A percentile compares a stretch with the other conserved stretches of the same genome.
Conservation (phyloP, 2,888 invertebrate genomes). For the Macaria notata region DNA sequence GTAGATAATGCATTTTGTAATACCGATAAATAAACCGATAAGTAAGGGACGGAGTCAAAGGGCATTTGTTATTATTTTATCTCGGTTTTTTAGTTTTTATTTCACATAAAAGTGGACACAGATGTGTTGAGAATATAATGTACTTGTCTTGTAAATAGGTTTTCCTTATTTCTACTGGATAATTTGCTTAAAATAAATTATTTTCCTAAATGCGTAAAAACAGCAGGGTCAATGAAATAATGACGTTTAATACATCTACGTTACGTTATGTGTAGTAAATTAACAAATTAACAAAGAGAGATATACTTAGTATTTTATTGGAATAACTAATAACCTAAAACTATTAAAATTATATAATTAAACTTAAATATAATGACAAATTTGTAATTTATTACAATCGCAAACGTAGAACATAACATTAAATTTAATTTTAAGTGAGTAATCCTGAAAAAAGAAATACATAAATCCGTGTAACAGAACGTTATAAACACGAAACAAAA, state of each 20-base stretch:
- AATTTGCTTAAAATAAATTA: constrained; percentile 1
- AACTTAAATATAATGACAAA: too few species aligned
- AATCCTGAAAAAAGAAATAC: too few species aligned
- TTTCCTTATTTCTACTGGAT: not conserved
- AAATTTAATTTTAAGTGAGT: too few species aligned
- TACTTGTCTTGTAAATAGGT: constrained; percentile 9
- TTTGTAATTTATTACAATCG: too few species aligned
- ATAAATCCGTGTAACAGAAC: too few species aligned
- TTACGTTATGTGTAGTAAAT: not conserved
- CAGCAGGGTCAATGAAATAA: not conserved
- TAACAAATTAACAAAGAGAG: not conserved
- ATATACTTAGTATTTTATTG: too few species aligned
- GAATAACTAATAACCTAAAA: too few species aligned
- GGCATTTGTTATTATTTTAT: constrained; percentile 34
- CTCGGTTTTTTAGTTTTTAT: constrained; percentile 13
- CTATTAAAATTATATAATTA: too few species aligned
- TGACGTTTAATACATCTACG: not conserved
- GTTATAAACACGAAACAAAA: too few species aligned
- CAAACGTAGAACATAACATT: too few species aligned
- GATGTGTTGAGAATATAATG: constrained; percentile 1
- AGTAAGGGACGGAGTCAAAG: constrained; percentile 40
- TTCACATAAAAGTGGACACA: constrained; percentile 17
- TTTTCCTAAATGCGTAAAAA: not conserved
- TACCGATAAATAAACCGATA: constrained; percentile 43
- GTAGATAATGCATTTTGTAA: constrained; percentile 54